These are phyloP conservation scores for Conomelus anceps DNA, from an alignment of 2,888 invertebrate genomes.

Conservation along the genomic window DNA sequence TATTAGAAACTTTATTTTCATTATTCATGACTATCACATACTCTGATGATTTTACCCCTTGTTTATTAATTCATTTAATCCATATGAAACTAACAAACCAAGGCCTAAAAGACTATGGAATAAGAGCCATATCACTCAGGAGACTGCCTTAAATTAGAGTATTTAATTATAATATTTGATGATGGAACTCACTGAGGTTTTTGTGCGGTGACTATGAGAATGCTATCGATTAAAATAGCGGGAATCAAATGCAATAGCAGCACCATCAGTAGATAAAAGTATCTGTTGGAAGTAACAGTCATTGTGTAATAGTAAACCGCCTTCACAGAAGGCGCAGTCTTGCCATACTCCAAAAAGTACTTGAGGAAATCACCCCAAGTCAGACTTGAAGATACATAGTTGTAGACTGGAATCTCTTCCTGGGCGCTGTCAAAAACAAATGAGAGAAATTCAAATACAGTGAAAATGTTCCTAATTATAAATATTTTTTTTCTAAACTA, in stretches of 20 bases:
- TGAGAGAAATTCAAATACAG: not conserved
- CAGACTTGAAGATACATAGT: conserved; percentile 73
- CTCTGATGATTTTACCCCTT: too few relatives aligned
- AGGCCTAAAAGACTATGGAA: too few relatives aligned
- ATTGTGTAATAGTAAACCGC: conserved; percentile 48
- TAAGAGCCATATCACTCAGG: too few relatives aligned
- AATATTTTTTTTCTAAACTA: too few relatives aligned
- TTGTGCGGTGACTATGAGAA: conserved; percentile 36
- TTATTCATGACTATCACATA: too few relatives aligned
- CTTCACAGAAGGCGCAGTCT: conserved; percentile 31
- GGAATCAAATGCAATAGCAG: conserved; percentile 63
- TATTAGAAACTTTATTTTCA: too few relatives aligned
- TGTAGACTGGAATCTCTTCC: conserved; percentile 55
- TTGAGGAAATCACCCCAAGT: conserved; percentile 65
- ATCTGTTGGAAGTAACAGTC: conserved; percentile 50
- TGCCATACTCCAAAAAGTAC: conserved; percentile 48
- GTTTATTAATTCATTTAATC: too few relatives aligned
- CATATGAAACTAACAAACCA: too few relatives aligned
- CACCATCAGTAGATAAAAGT: conserved; percentile 48
- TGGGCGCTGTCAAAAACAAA: not conserved
- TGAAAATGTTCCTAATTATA: too few relatives aligned
- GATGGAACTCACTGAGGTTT: conserved; percentile 27
- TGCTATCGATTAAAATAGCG: conserved; percentile 58
- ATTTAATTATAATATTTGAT: too few relatives aligned
- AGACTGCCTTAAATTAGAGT: too few relatives aligned